Evolutionary conservation across 1,140 invertebrate genomes (phyloP).

Genomic region (Bombus ignitus): DNA sequence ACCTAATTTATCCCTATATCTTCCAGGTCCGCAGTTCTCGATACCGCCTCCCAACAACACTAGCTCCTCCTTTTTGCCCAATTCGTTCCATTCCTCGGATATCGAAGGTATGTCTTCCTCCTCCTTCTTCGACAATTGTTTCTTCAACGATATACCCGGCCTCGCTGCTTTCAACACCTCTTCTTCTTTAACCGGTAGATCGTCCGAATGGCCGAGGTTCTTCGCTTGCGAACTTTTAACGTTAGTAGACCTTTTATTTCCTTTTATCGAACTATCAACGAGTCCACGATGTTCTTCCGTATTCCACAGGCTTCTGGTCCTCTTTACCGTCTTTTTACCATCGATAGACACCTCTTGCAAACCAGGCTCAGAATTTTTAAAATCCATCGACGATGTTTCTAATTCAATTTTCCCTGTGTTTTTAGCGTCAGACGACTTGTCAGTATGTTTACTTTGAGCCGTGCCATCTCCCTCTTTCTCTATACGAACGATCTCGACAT

Average conservation of each 20-base stretch:
- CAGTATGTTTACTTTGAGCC: slow-evolving; percentile 10
- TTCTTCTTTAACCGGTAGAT: background rate
- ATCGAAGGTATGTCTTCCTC: slow-evolving; percentile 6
- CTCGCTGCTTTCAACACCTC: background rate
- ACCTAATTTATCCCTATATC: slow-evolving; percentile 72
- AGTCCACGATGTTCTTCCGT: background rate
- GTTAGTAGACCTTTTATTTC: too few species aligned
- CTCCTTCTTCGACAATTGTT: slow-evolving; percentile 54
- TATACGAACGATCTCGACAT: slow-evolving; percentile 49
- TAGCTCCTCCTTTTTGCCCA: slow-evolving; percentile 57
- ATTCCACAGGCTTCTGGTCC: slow-evolving; percentile 3
- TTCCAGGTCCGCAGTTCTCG: slow-evolving; percentile 79
- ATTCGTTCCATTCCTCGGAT: slow-evolving; percentile 43
- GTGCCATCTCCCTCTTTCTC: slow-evolving; percentile 48
- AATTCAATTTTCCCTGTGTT: background rate
- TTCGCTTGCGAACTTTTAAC: background rate
- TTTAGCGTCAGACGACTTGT: background rate
- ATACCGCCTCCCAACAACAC: slow-evolving; percentile 74
- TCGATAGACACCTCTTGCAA: background rate
- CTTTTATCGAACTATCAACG: background rate
- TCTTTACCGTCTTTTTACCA: background rate
- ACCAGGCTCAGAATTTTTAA: background rate
- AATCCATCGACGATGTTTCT: too few species aligned
- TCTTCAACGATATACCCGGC: slow-evolving; percentile 54
- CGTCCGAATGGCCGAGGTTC: slow-evolving; percentile 12